Percentiles rank a stretch among this genome's conserved stretches.
Conservation (phyloP, 2,888 invertebrate species). For the Nebria brevicollis region DNA sequence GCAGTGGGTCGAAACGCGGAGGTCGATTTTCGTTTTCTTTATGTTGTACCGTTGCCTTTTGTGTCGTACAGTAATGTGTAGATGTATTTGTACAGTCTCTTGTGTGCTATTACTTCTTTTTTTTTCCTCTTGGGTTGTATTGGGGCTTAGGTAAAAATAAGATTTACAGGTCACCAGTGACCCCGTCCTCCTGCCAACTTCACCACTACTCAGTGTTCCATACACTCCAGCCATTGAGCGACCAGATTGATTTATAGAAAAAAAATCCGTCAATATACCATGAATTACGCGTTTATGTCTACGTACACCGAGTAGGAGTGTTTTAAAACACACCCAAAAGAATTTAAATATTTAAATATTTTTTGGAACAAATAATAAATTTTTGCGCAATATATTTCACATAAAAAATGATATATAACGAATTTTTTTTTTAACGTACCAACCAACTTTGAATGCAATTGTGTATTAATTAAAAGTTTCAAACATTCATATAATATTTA, state of each 20-base stretch:
- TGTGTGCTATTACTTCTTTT: not conserved
- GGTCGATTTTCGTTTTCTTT: slow-evolving; percentile 1
- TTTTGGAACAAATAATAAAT: no score
- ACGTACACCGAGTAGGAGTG: not conserved
- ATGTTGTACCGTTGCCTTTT: not conserved
- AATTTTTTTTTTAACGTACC: no score
- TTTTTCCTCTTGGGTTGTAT: not conserved
- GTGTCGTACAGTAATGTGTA: not conserved
- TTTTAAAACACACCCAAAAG: no score
- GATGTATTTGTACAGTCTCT: not conserved
- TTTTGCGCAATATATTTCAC: no score
- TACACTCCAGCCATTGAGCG: not conserved
- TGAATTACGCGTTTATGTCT: not conserved
- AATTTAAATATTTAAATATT: no score
- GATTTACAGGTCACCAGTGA: not conserved
- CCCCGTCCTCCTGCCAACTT: not conserved
- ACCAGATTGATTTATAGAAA: not conserved
- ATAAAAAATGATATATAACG: no score
- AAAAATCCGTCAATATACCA: not conserved
- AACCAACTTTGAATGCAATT: no score
- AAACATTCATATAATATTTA: no score
- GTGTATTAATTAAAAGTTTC: no score
- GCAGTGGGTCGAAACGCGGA: not conserved
- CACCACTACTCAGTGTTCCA: not conserved
- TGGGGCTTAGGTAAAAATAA: not conserved